phyloP scores from a whole-genome alignment of 1,140 invertebrate species.

The Zaprionus taronus region DNA sequence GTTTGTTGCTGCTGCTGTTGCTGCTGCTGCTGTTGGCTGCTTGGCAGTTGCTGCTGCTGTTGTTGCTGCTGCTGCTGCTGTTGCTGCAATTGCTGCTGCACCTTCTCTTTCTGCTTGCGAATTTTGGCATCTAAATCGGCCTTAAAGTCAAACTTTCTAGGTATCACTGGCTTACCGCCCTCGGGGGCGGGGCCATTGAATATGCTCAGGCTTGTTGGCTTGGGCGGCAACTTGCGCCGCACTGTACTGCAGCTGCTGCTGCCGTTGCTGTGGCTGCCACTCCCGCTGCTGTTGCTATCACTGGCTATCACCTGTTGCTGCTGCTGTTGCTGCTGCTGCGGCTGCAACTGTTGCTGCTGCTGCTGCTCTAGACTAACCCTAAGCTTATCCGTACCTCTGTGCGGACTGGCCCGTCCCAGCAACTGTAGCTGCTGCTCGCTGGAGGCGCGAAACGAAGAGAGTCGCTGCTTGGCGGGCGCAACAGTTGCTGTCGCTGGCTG shows the following conservation, averaged over 20 bases:
- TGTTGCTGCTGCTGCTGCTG: conserved; percentile 55
- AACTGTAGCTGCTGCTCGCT: conserved; percentile 81
- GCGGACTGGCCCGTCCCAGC: conserved; percentile 69
- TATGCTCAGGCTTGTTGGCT: conserved; percentile 70
- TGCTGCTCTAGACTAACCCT: conserved; percentile 53
- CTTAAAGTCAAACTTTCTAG: conserved; percentile 77
- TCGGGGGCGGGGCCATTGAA: conserved; percentile 61
- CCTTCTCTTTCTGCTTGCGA: conserved; percentile 75
- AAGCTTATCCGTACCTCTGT: conserved; percentile 74
- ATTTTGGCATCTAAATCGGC: conserved; percentile 81
- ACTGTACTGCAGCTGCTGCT: conserved; percentile 19
- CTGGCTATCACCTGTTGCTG: conserved; percentile 34
- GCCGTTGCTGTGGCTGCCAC: conserved; percentile 31
- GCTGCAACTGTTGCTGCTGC: conserved; percentile 35
- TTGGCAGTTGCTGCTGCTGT: conserved; percentile 41
- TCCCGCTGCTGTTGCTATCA: conserved; percentile 25
- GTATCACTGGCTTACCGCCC: conserved; percentile 56
- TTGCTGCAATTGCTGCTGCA: conserved; percentile 70
- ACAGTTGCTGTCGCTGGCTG: conserved; percentile 74
- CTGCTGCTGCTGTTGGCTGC: conserved; percentile 29
- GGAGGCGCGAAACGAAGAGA: conserved; percentile 80
- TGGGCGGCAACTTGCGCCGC: conserved; percentile 71
- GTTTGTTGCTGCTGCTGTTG: conserved; percentile 43
- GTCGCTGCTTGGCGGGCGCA: conserved; percentile 81
- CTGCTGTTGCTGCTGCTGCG: conserved; percentile 26